Evolutionary conservation across 2,888 invertebrate genomes (phyloP), one percentile per base, ranked within the genome.

Genomic region (Pilophorus perplexus): DNA sequence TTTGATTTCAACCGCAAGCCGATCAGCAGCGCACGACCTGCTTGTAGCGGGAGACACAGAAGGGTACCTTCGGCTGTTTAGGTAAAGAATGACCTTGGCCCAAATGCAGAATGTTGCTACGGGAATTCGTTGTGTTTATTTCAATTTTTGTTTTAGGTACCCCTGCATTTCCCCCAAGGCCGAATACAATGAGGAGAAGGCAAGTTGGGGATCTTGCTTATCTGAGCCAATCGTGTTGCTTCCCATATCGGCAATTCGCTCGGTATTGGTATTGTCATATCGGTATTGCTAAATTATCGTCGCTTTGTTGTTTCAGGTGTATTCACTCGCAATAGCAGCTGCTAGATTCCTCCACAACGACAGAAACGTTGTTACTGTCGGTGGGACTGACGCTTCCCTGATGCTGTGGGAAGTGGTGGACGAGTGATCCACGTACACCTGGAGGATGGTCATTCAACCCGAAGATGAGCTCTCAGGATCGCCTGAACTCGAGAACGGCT

Each of bases 391-490:
- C 76, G 93, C 93, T 23, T 88, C 90, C 5, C 83, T 94, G 38
- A 90, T 94, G 89, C 84, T 93, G 71, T 94, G 93, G 93, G 90
- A 91, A 78, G 79, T 92, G 70, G 86, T 88, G 74, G 88, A 88
- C 74, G 88, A 89, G 80, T 89, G 86, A 71, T 57, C 62, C 28
- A 16, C 62, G 62, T 62, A 27, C 48, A 46, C 62, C 62, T 62
- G 62, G 62, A 62, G 62, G 46, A 46, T 62, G 33, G 18, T 62
- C 62, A 62, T 62, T 44, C 62, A 62, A 22, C 62, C 62, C 62
- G 62, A 62, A 62, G 48, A 62, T 46, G 48, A 62, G 42, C 25
- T 22, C 10, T 23, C 25, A 14, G 42, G 48, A 48, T 18, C 6
- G 10, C 10, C 12, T 1, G 23, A 12, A 12, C 22, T 23, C 1